Percentiles rank a stretch among this genome's conserved stretches.
phyloP scores from a whole-genome alignment of 2,888 invertebrate species.

The Nowickia ferox region DNA sequence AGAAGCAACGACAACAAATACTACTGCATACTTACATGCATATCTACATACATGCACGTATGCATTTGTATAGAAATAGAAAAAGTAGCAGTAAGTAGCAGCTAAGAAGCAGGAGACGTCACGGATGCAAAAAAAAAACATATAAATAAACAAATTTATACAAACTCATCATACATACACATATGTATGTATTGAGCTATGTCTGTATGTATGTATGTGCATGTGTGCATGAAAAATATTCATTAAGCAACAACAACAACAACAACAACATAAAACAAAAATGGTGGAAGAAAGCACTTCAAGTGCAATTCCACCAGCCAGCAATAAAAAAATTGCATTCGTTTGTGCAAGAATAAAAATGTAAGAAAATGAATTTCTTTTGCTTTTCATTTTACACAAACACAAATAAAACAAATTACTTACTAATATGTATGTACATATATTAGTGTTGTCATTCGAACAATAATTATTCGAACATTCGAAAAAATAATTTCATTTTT shows the following conservation, averaged over 20 bases:
- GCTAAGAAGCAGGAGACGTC: slow-evolving; percentile 48
- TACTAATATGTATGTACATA: neutral
- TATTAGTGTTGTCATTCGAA: too few relatives aligned
- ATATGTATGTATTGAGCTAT: slow-evolving; percentile 12
- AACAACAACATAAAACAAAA: slow-evolving; percentile 29
- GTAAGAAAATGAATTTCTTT: slow-evolving; percentile 42
- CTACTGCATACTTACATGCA: slow-evolving; percentile 6
- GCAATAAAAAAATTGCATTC: slow-evolving; percentile 54
- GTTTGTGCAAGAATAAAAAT: slow-evolving; percentile 39
- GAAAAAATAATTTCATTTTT: too few relatives aligned
- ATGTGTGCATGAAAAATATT: slow-evolving; percentile 24
- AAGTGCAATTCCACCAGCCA: slow-evolving; percentile 70
- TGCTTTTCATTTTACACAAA: slow-evolving; percentile 34
- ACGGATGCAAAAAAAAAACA: slow-evolving; percentile 48
- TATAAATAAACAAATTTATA: slow-evolving; percentile 5
- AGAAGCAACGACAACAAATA: slow-evolving; percentile 41
- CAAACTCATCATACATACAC: neutral
- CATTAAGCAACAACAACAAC: slow-evolving; percentile 45
- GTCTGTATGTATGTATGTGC: slow-evolving; percentile 3
- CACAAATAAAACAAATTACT: slow-evolving; percentile 46
- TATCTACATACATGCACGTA: slow-evolving; percentile 3
- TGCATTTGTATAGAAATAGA: slow-evolving; percentile 26
- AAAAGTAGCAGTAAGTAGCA: slow-evolving; percentile 56
- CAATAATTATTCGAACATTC: too few relatives aligned
- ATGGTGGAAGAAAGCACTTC: slow-evolving; percentile 71